Conservation (phyloP, 2,888 invertebrate genomes). For the Alsophila aescularia region DNA sequence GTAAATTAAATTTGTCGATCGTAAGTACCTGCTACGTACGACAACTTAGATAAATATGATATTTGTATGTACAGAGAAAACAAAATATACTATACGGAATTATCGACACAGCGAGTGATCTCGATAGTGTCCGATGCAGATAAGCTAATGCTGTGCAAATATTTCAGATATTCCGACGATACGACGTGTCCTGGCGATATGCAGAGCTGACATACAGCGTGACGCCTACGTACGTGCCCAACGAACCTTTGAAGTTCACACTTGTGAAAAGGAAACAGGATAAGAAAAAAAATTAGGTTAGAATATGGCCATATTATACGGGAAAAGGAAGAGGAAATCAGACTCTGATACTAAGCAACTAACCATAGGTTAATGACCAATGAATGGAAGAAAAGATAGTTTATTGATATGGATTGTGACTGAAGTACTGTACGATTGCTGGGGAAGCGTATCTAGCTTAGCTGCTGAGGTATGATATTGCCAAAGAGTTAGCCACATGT, state of each 20-base stretch:
- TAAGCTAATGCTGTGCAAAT: constrained; percentile 28
- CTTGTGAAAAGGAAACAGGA: constrained; percentile 67
- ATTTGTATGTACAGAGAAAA: neutral
- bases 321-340: too few relatives aligned
- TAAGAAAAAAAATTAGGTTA: neutral
- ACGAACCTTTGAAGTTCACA: constrained; percentile 88
- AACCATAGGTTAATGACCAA: too few relatives aligned
- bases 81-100: constrained; percentile 8
- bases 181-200: constrained; percentile 87
- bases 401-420: too few relatives aligned
- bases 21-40: too few relatives aligned
- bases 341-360: too few relatives aligned
- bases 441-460: too few relatives aligned
- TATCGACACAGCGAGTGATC: constrained; percentile 23
- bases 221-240: constrained; percentile 89
- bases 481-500: too few relatives aligned
- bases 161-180: constrained; percentile 88
- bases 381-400: too few relatives aligned
- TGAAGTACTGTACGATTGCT: too few relatives aligned
- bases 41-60: too few relatives aligned
- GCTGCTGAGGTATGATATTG: too few relatives aligned
- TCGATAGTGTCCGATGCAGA: constrained; percentile 26
- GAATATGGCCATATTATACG: neutral
- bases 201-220: constrained; percentile 88
- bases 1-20: too few relatives aligned